Base-by-base conservation (phyloP, 2,797 vertebrate species). In the Gorsachius magnificus region DNA sequence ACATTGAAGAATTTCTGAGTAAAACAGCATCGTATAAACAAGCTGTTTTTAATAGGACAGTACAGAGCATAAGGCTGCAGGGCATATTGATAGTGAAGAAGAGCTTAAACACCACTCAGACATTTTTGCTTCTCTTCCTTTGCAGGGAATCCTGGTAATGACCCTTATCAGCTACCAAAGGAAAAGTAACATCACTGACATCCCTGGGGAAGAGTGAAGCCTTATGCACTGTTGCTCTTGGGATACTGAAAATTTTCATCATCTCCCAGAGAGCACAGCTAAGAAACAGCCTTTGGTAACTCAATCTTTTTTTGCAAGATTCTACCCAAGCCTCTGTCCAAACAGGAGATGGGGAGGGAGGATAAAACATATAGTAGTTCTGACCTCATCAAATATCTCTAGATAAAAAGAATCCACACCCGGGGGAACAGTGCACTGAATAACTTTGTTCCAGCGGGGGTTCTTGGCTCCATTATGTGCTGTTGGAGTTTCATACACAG, bases 331-430 rank as follows among this genome's bases (percentile, higher is more conserved):
- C 13, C 28, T 60, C 51, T 77, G 48, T 36, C 31, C 36, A 57
- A 68, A 53, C 6, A 28, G 3, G 24, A 57, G 41, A 85, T 2
- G 3, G 16, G 18, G 21, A 25, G 31, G 54, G 53, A 11, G 31
- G 6, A 48, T 20, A 46, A 21, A 46, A 66, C 7, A 74, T 4
- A 16, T 2, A 75, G 20, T 6, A 66, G 31, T 65, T 96, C 98
- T 97, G 76, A 99, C 99, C 99, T 99, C 99, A 90, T 99, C 99
- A 60, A 99, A 99, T 96, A 99, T 99, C 98, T 99, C 99, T 93
- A 99, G 97, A 96, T 99, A 99, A 97, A 99, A 99, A 11, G 99
- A 99, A 95, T 99, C 99, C 76, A 99, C 99, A 1, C 99, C 99
- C 0, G 99, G 99, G 3, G 99, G 99, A 48, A 99, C 98, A 0